phyloP scores from a whole-genome alignment of 2,113 vertebrate species.

The Rhadina sibilatrix region DNA sequence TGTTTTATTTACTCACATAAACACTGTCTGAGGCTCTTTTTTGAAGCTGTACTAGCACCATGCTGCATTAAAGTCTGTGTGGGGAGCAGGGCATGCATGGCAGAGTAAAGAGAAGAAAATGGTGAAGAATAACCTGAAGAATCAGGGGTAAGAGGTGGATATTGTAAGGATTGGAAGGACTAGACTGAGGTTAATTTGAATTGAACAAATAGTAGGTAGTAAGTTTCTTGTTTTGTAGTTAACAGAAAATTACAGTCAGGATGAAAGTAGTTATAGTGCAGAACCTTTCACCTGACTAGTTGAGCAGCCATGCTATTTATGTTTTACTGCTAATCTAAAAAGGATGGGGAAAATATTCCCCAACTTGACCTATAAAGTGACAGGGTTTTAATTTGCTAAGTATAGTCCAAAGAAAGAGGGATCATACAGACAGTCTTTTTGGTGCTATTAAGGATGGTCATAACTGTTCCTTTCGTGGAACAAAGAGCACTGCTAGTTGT shows the following conservation, averaged over 20 bases:
- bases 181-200: not conserved
- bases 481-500: not conserved
- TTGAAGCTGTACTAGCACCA: not conserved
- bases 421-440: not conserved
- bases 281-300: not conserved
- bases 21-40: not conserved
- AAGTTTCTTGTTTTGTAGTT: not conserved
- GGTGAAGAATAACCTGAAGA: not conserved
- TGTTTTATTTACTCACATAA: not conserved
- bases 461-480: not conserved
- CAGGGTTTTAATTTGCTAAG: not conserved
- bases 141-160: not conserved
- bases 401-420: not conserved
- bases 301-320: not conserved
- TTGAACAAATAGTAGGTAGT: not conserved
- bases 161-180: not conserved
- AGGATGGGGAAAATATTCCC: not conserved
- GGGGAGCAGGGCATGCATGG: accelerated
- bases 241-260: not conserved
- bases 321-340: not conserved
- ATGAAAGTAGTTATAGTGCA: not conserved
- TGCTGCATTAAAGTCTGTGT: not conserved
- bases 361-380: not conserved
- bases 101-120: not conserved
- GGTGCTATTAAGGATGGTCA: not conserved